These are phyloP conservation scores for Lasioglossum malachurum DNA, from an alignment of 2,888 invertebrate genomes.

Conservation along the genomic window DNA sequence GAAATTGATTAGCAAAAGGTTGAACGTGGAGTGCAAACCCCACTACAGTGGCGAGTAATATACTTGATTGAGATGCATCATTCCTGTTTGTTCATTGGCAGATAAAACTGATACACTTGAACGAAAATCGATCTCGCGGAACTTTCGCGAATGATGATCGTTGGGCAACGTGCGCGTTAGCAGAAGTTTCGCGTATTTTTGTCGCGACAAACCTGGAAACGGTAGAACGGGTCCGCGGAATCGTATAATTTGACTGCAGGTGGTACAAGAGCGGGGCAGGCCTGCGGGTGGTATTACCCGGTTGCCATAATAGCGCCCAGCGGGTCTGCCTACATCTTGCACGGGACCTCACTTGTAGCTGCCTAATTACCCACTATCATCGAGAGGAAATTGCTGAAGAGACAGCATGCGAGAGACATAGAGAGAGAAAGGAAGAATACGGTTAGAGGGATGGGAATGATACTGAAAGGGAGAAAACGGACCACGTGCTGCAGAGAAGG, in stretches of 20 bases:
- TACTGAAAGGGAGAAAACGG: conserved; percentile 46
- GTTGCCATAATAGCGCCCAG: conserved; percentile 67
- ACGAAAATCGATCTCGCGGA: neutral
- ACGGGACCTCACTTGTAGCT: conserved; percentile 38
- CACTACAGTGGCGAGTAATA: too few relatives aligned
- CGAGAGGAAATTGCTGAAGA: conserved; percentile 4
- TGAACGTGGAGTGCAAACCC: too few relatives aligned
- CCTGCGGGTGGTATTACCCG: conserved; percentile 64
- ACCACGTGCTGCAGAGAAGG: conserved; percentile 47
- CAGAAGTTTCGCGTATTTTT: conserved; percentile 9
- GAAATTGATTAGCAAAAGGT: too few relatives aligned
- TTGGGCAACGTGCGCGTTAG: neutral
- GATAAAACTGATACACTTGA: neutral
- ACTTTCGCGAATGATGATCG: neutral
- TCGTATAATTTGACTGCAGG: conserved; percentile 73
- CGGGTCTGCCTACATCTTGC: conserved; percentile 60
- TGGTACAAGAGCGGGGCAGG: conserved; percentile 46
- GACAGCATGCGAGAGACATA: neutral
- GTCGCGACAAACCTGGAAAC: conserved; percentile 17
- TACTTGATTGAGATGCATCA: neutral
- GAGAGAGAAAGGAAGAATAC: conserved; percentile 11
- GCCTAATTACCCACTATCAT: conserved; percentile 58
- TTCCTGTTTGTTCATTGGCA: neutral
- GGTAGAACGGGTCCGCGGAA: conserved; percentile 48
- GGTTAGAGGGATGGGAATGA: conserved; percentile 15